Evolutionary conservation across 2,888 invertebrate genomes (phyloP).

Genomic region (Galerucella pusilla): DNA sequence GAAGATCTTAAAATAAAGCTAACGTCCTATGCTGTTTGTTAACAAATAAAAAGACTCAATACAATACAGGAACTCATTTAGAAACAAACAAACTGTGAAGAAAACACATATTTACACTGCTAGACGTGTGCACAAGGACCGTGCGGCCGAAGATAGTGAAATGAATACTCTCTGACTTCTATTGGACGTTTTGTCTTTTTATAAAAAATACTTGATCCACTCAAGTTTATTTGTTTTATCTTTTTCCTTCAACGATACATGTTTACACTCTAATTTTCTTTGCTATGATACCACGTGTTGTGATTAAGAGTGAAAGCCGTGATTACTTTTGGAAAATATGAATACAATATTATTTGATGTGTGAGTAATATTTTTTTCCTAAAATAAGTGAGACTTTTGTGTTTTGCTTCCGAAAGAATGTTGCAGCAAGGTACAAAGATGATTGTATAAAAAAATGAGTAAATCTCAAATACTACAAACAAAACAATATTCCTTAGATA

Average conservation of each 20-base stretch:
- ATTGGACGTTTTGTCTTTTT: slow-evolving; percentile 28
- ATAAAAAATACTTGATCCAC: slow-evolving; percentile 28
- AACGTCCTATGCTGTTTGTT: slow-evolving; percentile 26
- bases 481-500: too few species aligned
- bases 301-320: not conserved
- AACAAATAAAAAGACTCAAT: slow-evolving; percentile 30
- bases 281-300: not conserved
- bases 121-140: slow-evolving; percentile 31
- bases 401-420: too few species aligned
- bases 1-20: slow-evolving; percentile 26
- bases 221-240: slow-evolving; percentile 19
- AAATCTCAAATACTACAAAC: too few species aligned
- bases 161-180: slow-evolving; percentile 27
- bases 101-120: slow-evolving; percentile 32
- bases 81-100: slow-evolving; percentile 36
- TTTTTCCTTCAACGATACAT: slow-evolving; percentile 11
- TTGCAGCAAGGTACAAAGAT: too few species aligned
- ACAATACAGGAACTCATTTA: slow-evolving; percentile 36
- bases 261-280: slow-evolving; percentile 3
- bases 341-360: not conserved
- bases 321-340: not conserved
- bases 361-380: too few species aligned
- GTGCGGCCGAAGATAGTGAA: slow-evolving; percentile 13
- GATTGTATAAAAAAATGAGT: too few species aligned
- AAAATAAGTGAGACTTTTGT: too few species aligned